phyloP scores from a whole-genome alignment of 2,113 vertebrate species.

The Scolopax mira region DNA sequence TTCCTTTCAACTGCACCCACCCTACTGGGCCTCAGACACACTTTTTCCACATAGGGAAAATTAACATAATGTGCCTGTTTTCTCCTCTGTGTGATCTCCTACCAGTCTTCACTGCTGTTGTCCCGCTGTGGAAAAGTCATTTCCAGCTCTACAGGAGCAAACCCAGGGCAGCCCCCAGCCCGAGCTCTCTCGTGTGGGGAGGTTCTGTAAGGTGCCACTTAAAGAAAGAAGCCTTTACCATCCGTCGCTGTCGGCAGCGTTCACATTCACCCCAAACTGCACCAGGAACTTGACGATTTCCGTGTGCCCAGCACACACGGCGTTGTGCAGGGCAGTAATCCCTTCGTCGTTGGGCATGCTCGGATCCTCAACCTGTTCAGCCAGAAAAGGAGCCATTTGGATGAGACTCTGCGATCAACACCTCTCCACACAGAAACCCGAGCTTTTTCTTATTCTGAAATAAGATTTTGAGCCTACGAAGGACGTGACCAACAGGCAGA shows the following conservation, averaged over 20 bases:
- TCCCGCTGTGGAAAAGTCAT: not conserved
- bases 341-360: constrained; percentile 96
- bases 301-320: constrained; percentile 94
- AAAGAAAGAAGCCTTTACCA: constrained; percentile 79
- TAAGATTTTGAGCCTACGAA: not conserved
- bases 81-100: not conserved
- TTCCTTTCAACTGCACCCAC: not conserved
- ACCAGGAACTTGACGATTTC: constrained; percentile 97
- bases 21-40: not conserved
- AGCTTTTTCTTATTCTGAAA: not conserved
- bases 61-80: not conserved
- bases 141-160: not conserved
- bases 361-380: constrained; percentile 89
- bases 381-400: not conserved
- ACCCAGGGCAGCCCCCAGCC: not conserved
- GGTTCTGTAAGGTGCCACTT: not conserved
- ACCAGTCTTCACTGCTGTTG: not conserved
- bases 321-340: constrained; percentile 96
- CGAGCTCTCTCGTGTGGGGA: not conserved
- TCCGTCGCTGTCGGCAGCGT: constrained; percentile 95
- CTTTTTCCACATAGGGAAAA: not conserved
- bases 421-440: not conserved
- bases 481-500: not conserved
- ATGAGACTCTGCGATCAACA: not conserved
- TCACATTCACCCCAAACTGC: constrained; percentile 96